A percentile compares a stretch with the other conserved stretches of the same genome.
Evolutionary conservation across 2,797 vertebrate species (phyloP).

Genomic region (Zalophus californianus): DNA sequence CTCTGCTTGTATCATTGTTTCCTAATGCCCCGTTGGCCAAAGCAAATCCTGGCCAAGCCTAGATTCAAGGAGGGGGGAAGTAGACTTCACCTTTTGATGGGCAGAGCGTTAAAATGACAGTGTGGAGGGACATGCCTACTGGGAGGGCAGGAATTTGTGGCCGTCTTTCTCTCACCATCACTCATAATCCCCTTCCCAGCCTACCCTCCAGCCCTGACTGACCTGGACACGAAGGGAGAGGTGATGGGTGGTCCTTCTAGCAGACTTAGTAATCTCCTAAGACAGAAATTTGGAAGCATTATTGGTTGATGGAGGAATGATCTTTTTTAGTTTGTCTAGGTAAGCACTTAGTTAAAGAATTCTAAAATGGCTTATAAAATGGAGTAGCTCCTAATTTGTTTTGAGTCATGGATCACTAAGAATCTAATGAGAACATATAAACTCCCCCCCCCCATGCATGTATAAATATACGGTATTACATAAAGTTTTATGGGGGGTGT

Average conservation of each 20-base stretch:
- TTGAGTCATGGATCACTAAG: not conserved
- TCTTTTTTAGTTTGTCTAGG: slow-evolving; percentile 1
- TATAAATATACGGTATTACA: not conserved
- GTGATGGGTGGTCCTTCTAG: not conserved
- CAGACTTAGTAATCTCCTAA: not conserved
- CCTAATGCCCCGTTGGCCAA: not conserved
- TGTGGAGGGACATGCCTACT: not conserved
- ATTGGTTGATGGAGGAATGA: not conserved
- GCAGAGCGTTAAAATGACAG: not conserved
- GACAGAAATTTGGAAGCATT: not conserved
- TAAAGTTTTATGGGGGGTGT: not conserved
- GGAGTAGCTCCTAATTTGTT: not conserved
- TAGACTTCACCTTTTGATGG: not conserved
- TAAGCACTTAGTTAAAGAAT: not conserved
- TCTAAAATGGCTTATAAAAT: slow-evolving; percentile 8
- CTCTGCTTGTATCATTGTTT: not conserved
- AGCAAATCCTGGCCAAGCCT: not conserved
- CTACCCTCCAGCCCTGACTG: not conserved
- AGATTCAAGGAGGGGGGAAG: not conserved
- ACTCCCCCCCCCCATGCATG: not conserved
- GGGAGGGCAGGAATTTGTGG: not conserved
- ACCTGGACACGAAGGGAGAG: not conserved
- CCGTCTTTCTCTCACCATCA: not conserved
- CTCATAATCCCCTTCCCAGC: not conserved
- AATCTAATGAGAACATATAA: not conserved